These are phyloP conservation scores for Saccopteryx bilineata DNA, from an alignment of 2,113 vertebrate species.

Conservation along the genomic window DNA sequence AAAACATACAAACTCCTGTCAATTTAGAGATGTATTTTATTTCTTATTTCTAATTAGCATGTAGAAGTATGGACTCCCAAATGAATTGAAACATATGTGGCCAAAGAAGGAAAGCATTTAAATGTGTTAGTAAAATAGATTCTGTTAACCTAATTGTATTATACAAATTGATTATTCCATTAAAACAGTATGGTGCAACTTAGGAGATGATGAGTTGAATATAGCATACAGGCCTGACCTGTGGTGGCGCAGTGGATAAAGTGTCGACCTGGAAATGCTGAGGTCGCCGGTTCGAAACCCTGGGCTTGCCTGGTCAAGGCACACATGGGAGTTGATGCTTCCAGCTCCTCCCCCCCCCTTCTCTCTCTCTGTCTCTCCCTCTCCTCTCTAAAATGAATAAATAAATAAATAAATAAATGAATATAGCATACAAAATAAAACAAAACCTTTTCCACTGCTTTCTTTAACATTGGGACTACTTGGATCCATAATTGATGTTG, in stretches of 20 bases:
- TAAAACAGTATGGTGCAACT: neutral
- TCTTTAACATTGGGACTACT: neutral
- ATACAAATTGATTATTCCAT: neutral
- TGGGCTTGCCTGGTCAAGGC: too few relatives aligned
- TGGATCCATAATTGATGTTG: neutral
- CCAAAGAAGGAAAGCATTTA: neutral
- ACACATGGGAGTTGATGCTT: too few relatives aligned
- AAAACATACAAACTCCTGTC: neutral
- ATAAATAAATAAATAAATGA: too few relatives aligned
- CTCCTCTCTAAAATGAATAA: too few relatives aligned
- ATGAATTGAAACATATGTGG: neutral
- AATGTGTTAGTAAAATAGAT: neutral
- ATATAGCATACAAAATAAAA: neutral
- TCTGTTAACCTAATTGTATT: neutral
- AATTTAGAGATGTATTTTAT: slow-evolving; percentile 27
- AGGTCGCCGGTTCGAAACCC: too few relatives aligned
- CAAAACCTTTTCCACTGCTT: neutral
- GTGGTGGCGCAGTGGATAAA: too few relatives aligned
- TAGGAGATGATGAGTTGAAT: neutral
- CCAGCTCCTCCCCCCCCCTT: too few relatives aligned
- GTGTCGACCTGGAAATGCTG: too few relatives aligned
- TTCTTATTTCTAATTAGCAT: slow-evolving; percentile 3
- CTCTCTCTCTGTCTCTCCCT: too few relatives aligned
- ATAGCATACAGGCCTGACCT: neutral
- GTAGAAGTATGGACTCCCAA: neutral